Evolutionary conservation across 2,113 vertebrate species (phyloP), one percentile per base, ranked within the genome.

Genomic region (Acanthochromis polyacanthus): DNA sequence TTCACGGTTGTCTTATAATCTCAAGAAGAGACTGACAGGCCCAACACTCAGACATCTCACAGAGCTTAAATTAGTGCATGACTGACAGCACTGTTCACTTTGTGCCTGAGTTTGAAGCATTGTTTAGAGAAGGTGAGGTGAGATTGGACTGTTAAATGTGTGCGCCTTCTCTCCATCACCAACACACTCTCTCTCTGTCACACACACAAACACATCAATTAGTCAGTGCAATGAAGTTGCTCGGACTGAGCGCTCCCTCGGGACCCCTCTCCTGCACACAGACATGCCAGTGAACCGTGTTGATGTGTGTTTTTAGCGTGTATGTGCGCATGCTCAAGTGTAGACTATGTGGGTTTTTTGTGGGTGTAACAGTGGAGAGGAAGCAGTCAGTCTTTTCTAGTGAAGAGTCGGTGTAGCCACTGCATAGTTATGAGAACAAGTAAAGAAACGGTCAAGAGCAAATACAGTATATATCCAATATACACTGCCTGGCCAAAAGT

Each of bases 1-100:
- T 75, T 92, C 82, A 89, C 36, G 77, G 58, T 73, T 85, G 80
- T 89, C 75, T 81, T 77, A 53, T 65, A 79, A 55, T 67, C 45
- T 68, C 64, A 72, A 30, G 48, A 53, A 68, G 63, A 80, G 75
- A 71, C 52, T 85, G 85, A 87, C 73, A 79, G 81, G 28, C 28
- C 11, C 38, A 23, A 30, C 36, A 23, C 52, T 76, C 60, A 73
- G 66, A 78, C 75, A 40, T 62, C 25, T 30, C 32, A 46, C 60
- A 74, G 61, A 71, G 20, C 32, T 62, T 58, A 69, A 84, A 84
- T 81, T 55, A 81, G 83, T 83, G n/a, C 77, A 38, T 85, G 90
- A 90, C 40, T 87, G 91, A 81, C 91, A 88, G 78, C 45, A 71
- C 5, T 11, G 76, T 68, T 78, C 45, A 67, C 71, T 67, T 65